phyloP scores from a whole-genome alignment of 2,888 invertebrate genomes.

The Platycheirus rosarum region DNA sequence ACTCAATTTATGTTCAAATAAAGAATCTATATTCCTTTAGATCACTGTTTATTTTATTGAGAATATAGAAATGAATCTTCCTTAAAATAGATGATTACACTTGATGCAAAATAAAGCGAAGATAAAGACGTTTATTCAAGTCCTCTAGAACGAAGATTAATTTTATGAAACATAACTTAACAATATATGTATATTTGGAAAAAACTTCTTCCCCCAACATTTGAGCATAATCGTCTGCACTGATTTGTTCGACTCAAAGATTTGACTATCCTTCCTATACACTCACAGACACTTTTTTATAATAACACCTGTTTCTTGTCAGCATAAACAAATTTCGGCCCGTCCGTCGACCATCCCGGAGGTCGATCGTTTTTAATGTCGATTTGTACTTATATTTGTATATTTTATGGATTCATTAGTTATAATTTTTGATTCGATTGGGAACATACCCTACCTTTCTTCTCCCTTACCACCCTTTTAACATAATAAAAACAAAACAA shows the following conservation, averaged over 20 bases:
- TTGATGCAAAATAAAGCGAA: too few species aligned
- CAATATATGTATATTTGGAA: constrained; percentile 2
- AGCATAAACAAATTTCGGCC: constrained; percentile 22
- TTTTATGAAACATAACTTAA: neutral
- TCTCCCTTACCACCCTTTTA: neutral
- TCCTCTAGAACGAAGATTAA: neutral
- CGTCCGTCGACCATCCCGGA: constrained; percentile 16
- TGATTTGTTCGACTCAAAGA: constrained; percentile 42
- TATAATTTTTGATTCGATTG: constrained; percentile 72
- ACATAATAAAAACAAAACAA: neutral
- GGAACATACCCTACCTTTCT: constrained; percentile 28
- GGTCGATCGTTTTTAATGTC: constrained; percentile 29
- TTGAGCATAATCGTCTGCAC: constrained; percentile 20
- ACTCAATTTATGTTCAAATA: too few species aligned
- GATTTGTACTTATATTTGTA: constrained; percentile 50
- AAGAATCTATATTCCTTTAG: too few species aligned
- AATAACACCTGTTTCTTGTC: constrained; percentile 27
- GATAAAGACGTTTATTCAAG: too few species aligned
- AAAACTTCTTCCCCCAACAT: neutral
- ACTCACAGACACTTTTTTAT: neutral
- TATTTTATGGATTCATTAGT: constrained; percentile 70
- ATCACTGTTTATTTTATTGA: too few species aligned
- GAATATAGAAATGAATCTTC: too few species aligned
- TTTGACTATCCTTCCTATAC: constrained; percentile 8
- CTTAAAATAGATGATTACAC: too few species aligned